Evolutionary conservation across 2,113 vertebrate genomes (phyloP), one percentile per base, ranked within the genome.

Genomic region (Poecile atricapillus): DNA sequence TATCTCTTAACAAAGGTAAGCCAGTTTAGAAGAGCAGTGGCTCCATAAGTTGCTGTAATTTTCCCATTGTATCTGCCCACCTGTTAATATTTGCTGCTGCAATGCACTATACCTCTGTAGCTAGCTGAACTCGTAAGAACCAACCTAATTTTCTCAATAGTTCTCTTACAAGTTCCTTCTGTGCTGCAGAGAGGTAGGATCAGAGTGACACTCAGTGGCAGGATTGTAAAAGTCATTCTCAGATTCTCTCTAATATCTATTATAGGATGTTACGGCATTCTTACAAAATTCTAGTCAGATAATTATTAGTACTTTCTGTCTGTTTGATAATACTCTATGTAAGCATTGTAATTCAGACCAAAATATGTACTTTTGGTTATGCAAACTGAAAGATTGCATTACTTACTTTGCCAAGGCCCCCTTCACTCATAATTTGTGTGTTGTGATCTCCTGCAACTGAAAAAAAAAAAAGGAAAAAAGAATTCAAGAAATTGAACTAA

Each of bases 121-220:
- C 31, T 23, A 56, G 27, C 31, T 75, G 73, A 81, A 64, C 39
- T 75, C 25, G 41, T 82, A 56, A 89, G 62, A 91, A 82, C 22
- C 83, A 35, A 35, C n/a, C 47, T 63, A 7, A 52, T 94, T 88
- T 86, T 80, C 64, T 49, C 56, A 69, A 3, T 0, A 3, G 33
- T 46, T 90, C 46, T 93, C 81, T 80, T n/a, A 33, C 20, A 94
- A 74, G 30, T 39, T 77, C 15, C 15, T 7, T 71, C 88, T 83
- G 39, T 68, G 73, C 88, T 92, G 73, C 62, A 87, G 64, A 92
- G 82, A 81, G 67, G 41, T 84, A 76, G 92, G 43, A 87, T 76
- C 90, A 96, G 76, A 96, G 93, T 97, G 96, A 96, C 96, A 92
- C 95, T 93, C 88, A 93, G 96, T 94, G 96, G 96, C 80, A 86